These are phyloP conservation scores for Eriosoma lanigerum DNA, from an alignment of 1,140 invertebrate genomes.

Conservation along the genomic window DNA sequence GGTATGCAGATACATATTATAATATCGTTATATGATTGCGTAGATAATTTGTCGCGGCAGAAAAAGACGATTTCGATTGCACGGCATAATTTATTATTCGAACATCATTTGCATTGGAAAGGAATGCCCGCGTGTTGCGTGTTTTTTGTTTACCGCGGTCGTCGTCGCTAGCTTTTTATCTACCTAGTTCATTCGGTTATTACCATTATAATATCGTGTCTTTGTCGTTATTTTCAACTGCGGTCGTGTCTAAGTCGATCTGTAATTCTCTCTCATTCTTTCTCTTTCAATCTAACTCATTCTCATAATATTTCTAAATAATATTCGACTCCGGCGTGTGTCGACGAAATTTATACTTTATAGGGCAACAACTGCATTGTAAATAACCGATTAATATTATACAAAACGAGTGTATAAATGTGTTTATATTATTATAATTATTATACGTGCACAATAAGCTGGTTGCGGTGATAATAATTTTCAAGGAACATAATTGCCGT, in stretches of 20 bases:
- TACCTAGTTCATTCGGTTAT: too few species aligned
- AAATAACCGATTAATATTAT: constrained; percentile 46
- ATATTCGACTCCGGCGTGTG: neutral
- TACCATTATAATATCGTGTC: too few species aligned
- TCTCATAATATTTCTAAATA: too few species aligned
- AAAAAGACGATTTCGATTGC: neutral
- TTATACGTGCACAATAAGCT: neutral
- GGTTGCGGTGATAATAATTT: constrained; percentile 32
- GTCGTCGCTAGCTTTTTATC: neutral
- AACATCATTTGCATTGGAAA: neutral
- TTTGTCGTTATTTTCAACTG: neutral
- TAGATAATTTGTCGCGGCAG: neutral
- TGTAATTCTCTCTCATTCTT: neutral
- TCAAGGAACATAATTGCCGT: neutral
- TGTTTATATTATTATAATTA: too few species aligned
- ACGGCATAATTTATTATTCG: neutral
- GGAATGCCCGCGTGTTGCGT: neutral
- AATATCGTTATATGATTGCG: neutral
- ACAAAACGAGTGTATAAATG: constrained; percentile 18
- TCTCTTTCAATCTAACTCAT: constrained; percentile 1
- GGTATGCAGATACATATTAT: too few species aligned
- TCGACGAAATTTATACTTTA: constrained; percentile 35
- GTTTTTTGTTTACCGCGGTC: neutral
- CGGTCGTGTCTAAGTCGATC: neutral
- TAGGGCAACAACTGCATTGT: constrained; percentile 49